phyloP scores from a whole-genome alignment of 2,888 invertebrate genomes.

The Hirtodrosophila histrioides region DNA sequence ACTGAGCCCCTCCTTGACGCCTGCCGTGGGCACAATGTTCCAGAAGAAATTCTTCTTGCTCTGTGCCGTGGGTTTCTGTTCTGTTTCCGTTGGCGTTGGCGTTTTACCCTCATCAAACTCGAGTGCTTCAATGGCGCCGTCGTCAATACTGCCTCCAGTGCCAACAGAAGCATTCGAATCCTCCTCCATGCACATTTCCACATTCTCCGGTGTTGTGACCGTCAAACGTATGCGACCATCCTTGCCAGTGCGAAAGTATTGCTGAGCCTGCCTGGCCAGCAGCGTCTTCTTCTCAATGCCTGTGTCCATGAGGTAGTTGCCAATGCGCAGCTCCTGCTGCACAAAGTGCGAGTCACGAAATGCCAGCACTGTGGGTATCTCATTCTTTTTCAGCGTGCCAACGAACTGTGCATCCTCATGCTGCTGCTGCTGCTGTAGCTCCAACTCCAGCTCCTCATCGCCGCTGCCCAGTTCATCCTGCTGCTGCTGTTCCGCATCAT shows the following conservation, averaged over 20 bases:
- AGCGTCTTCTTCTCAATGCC: constrained; percentile 83
- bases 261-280: constrained; percentile 62
- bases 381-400: constrained; percentile 80
- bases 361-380: constrained; percentile 83
- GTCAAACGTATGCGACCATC: constrained; percentile 81
- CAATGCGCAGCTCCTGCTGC: constrained; percentile 83
- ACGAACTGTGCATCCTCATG: constrained; percentile 35
- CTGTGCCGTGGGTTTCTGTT: constrained; percentile 29
- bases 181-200: constrained; percentile 81
- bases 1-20: constrained; percentile 82
- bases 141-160: constrained; percentile 65
- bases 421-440: constrained; percentile 12
- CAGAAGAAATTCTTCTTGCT: constrained; percentile 79
- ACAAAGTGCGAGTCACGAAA: constrained; percentile 84
- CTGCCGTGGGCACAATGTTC: constrained; percentile 77
- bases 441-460: constrained; percentile 38
- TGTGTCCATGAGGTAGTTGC: constrained; percentile 84
- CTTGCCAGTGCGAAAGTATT: constrained; percentile 55
- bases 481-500: constrained; percentile 38
- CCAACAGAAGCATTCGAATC: constrained; percentile 61
- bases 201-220: constrained; percentile 83
- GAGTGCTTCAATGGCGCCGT: constrained; percentile 81
- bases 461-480: constrained; percentile 34
- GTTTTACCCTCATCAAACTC: constrained; percentile 74
- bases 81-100: constrained; percentile 15